Base-by-base conservation (phyloP, 2,113 vertebrate species). In the Noturus placidus region DNA sequence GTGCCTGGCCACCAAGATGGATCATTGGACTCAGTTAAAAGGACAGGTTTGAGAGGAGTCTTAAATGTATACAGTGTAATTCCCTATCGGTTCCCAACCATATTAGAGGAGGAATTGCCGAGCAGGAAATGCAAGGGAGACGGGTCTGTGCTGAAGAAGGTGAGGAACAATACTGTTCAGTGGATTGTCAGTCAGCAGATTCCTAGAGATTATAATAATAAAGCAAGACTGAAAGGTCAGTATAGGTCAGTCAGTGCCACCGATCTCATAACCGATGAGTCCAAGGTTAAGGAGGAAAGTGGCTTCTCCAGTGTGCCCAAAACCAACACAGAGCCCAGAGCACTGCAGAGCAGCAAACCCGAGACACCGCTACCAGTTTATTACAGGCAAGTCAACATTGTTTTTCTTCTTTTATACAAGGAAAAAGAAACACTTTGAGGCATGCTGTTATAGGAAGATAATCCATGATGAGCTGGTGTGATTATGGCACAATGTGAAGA, bases 361-460 rank as follows among this genome's bases (percentile, higher is more conserved):
- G 93, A 94, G 84, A 89, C 91, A 14, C 83, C 88, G n/a, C 92
- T 95, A 88, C 91, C 93, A 15, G 84, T 89, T 17, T 95, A 94
- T 88, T 94, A 93, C 42, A 93, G 94, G 95, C 94, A 93, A 89
- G 46, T n/a, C 20, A 59, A 30, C 50, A 76, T 14, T 46, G 38
- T 69, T 69, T 27, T 67, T 65, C 20, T 59, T 61, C 3, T 22
- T 54, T 61, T 19, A 84, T 38, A 20, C 14, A 30, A 30, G 5
- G 67, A 70, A 70, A 19, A 52, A 52, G 10, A 74, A 74, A 74
- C 69, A 72, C 33, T 72, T 72, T 42, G 19, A 42, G 2, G 2
- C 4, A 50, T 77, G 2, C 2, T 52, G 22, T 77, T 50, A 52
- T 77, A 77, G 11, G 4, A 74, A 74, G 27, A 78, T n/a, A 78